Percentiles rank a stretch among this genome's conserved stretches.
These are phyloP conservation scores for Petrolisthes cinctipes DNA, from an alignment of 2,888 invertebrate genomes.

Conservation along the genomic window DNA sequence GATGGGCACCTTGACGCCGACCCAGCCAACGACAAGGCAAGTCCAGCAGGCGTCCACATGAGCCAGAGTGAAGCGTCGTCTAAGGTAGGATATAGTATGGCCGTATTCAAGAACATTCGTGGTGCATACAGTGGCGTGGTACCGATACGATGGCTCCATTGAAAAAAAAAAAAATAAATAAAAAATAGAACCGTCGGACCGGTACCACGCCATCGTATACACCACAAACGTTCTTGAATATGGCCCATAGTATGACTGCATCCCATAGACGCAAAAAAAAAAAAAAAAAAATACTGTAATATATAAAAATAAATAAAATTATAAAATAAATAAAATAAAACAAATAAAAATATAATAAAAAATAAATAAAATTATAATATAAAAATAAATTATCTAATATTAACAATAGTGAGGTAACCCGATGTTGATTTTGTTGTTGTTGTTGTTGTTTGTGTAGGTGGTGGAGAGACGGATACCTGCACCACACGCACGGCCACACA, in stretches of 20 bases:
- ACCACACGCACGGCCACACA: neutral
- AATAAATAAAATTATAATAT: neutral
- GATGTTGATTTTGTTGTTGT: neutral
- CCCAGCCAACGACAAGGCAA: neutral
- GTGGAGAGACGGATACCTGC: constrained; percentile 45
- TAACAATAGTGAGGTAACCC: no score
- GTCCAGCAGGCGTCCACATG: neutral
- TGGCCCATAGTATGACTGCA: no score
- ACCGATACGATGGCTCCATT: neutral
- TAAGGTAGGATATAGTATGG: constrained; percentile 5
- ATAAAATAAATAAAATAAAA: neutral
- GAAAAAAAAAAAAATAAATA: no score
- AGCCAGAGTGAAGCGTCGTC: constrained; percentile 38
- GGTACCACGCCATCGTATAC: no score
- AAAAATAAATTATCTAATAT: no score
- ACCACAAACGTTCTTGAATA: no score
- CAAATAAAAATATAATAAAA: neutral
- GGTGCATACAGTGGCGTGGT: no score
- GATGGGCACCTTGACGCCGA: no score
- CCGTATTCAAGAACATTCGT: no score
- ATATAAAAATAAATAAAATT: neutral
- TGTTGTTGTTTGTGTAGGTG: constrained; percentile 32
- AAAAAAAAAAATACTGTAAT: neutral
- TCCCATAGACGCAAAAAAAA: neutral
- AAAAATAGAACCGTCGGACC: no score